These are phyloP conservation scores for Gymnogyps californianus DNA, from an alignment of 2,113 vertebrate species.

Conservation along the genomic window DNA sequence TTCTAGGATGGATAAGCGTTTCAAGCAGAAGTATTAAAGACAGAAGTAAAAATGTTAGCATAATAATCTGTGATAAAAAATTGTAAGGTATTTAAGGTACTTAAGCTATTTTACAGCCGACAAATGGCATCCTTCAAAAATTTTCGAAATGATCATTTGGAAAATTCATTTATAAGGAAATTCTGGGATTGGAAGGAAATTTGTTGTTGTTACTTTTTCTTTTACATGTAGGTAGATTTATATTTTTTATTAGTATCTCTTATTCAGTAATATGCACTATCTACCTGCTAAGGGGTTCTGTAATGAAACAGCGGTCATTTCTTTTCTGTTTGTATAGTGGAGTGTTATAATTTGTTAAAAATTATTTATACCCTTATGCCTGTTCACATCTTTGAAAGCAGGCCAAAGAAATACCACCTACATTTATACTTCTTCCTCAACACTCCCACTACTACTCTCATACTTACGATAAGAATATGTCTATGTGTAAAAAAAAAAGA, in stretches of 20 bases:
- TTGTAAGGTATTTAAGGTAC: background rate
- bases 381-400: background rate
- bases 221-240: background rate
- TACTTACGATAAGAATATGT: background rate
- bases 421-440: background rate
- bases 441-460: background rate
- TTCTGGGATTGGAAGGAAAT: background rate
- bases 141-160: background rate
- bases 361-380: background rate
- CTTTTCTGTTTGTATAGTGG: background rate
- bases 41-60: background rate
- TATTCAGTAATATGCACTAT: background rate
- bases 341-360: background rate
- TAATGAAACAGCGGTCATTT: background rate
- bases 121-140: background rate
- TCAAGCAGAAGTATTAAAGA: background rate
- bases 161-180: background rate
- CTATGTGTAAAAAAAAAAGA: background rate
- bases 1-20: background rate
- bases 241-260: background rate
- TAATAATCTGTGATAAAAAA: background rate
- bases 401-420: background rate
- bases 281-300: background rate
- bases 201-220: background rate
- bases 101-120: background rate